These are phyloP conservation scores for Piliocolobus tephrosceles DNA, from an alignment of 2,113 vertebrate genomes.

Conservation along the genomic window DNA sequence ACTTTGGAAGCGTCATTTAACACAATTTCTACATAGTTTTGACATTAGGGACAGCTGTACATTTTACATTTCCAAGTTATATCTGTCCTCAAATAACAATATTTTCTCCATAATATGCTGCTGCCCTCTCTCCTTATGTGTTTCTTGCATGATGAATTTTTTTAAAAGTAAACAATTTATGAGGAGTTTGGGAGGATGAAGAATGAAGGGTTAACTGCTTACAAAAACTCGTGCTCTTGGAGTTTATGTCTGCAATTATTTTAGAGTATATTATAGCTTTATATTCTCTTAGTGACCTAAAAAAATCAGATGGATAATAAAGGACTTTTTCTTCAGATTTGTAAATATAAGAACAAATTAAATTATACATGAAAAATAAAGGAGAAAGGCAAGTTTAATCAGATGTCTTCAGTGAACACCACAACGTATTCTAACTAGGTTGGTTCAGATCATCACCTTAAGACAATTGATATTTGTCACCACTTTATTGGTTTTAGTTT, in stretches of 20 bases:
- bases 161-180: conserved; percentile 60
- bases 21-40: conserved; percentile 36
- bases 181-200: background rate
- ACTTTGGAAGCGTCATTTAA: conserved; percentile 39
- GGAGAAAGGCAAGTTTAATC: conserved; percentile 12
- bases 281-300: conserved; percentile 45
- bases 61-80: conserved; percentile 40
- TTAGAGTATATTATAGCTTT: conserved; percentile 39
- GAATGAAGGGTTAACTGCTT: conserved; percentile 17
- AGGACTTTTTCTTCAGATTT: conserved; percentile 10
- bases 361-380: conserved; percentile 48
- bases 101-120: background rate
- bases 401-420: background rate
- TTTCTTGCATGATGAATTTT: conserved; percentile 9
- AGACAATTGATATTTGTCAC: conserved; percentile 39
- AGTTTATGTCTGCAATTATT: conserved; percentile 35
- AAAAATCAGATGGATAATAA: conserved; percentile 26
- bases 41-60: conserved; percentile 17
- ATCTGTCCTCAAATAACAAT: background rate
- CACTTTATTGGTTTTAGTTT: background rate
- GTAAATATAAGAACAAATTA: conserved; percentile 8
- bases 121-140: background rate
- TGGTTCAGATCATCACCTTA: background rate
- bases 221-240: conserved; percentile 29
- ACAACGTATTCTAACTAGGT: background rate